Evolutionary conservation across 2,797 vertebrate genomes (phyloP), one percentile per base, ranked within the genome.

Genomic region (Leptodactylus fallax): DNA sequence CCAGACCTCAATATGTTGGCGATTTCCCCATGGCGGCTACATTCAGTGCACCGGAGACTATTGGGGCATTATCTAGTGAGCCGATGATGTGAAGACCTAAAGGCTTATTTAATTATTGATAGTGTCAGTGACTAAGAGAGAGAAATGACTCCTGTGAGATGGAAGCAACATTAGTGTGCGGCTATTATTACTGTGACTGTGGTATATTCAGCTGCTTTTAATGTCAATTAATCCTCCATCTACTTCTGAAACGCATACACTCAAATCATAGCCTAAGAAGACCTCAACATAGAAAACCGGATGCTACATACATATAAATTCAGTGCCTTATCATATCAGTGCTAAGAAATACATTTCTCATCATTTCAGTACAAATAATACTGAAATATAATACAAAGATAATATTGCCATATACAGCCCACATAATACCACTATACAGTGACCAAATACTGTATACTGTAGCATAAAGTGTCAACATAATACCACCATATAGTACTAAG

Each of bases 51-150:
- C 5, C 2, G 79, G 16, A 61, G 4, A 61, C 51, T 55, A 58
- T 47, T n/a, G 12, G 81, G 6, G 25, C 17, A 71, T 51, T 65
- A 23, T 81, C 82, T 58, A 45, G 49, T 3, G 53, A 51, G n/a
- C 27, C 7, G 51, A 83, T 45, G 3, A 45, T 83, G 6, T 23
- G 25, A 71, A 7, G 25, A 27, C 19, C 23, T 36, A 36, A 72
- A 74, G 56, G 53, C 53, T 9, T 36, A 74, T n/a, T 84, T 8
- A 72, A 84, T 84, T 45, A 84, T 84, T 84, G 36, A 84, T 84
- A 10, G 27, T 9, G 12, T 47, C 53, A 14, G 11, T 74, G 67
- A 83, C 27, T 69, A 19, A 84, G 27, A 53, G 8, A 71, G 55
- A 83, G 19, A 36, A 47, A 72, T 72, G 53, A 45, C 69, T 83